A percentile compares a stretch with the other conserved stretches of the same genome.
Conservation (phyloP, 2,888 invertebrate genomes). For the Thera obeliscata region DNA sequence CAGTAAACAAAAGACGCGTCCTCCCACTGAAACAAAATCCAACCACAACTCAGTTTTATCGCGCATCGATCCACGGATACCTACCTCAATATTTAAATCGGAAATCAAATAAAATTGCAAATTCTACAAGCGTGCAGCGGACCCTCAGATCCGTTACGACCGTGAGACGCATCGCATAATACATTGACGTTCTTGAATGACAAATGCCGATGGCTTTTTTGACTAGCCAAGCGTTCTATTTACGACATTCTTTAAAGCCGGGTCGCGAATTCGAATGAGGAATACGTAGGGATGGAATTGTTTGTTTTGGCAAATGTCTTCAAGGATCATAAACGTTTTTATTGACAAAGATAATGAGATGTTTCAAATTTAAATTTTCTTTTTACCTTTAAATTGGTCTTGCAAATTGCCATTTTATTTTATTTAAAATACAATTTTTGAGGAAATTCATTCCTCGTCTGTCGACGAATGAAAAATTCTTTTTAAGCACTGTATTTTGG, state of each 20-base stretch:
- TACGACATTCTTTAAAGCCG: constrained; percentile 42
- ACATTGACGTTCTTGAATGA: constrained; percentile 61
- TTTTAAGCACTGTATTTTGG: no score
- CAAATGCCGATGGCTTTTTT: constrained; percentile 69
- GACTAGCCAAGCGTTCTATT: constrained; percentile 56
- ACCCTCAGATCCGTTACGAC: constrained; percentile 52
- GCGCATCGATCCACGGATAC: constrained; percentile 39
- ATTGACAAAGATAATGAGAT: constrained; percentile 27
- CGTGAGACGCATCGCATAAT: constrained; percentile 53
- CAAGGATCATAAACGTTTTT: constrained; percentile 27
- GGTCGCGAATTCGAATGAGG: constrained; percentile 34
- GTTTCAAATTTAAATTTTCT: constrained; percentile 11
- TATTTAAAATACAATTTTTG: background rate
- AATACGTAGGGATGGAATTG: constrained; percentile 18
- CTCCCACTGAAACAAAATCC: constrained; percentile 11
- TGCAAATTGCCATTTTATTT: background rate
- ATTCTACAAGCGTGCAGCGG: constrained; percentile 52
- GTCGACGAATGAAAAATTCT: no score
- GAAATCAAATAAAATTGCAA: constrained; percentile 65
- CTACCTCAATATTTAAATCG: constrained; percentile 62
- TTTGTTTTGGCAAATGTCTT: constrained; percentile 24
- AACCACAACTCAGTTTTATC: constrained; percentile 23
- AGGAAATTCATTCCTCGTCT: no score
- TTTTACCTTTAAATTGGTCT: constrained; percentile 1
- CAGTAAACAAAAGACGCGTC: background rate